Evolutionary conservation across 2,888 invertebrate species (phyloP).

Genomic region (Drosophila nr. fundita): DNA sequence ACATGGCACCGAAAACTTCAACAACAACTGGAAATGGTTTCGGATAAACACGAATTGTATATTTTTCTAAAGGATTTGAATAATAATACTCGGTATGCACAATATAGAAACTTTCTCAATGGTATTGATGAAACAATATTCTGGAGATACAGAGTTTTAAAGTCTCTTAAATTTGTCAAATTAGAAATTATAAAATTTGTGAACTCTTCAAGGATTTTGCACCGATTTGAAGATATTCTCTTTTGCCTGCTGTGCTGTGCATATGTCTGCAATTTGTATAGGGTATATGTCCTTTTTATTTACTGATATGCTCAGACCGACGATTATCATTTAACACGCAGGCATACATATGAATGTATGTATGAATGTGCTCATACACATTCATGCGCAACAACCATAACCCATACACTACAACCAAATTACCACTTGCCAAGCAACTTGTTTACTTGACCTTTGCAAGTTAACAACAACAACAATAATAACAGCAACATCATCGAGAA

Average conservation of each 20-base stretch:
- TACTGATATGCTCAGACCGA: conserved; percentile 26
- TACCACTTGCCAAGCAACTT: conserved; percentile 18
- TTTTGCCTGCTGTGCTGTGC: neutral
- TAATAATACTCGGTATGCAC: neutral
- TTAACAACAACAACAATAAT: conserved; percentile 36
- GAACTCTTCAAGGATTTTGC: neutral
- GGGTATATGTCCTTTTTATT: conserved; percentile 30
- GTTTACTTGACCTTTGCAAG: conserved; percentile 69
- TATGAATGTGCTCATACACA: neutral
- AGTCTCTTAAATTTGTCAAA: neutral
- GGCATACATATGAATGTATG: conserved; percentile 8
- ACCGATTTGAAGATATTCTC: neutral
- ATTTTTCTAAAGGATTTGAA: neutral
- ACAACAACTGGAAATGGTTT: neutral
- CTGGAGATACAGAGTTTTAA: neutral
- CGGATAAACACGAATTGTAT: neutral
- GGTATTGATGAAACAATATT: neutral
- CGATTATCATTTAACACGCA: conserved; percentile 53
- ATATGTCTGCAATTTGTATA: conserved; percentile 4
- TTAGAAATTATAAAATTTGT: neutral
- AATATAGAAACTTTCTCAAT: neutral
- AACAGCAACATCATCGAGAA: conserved; percentile 20
- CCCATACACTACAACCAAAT: neutral
- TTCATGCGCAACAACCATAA: conserved; percentile 2
- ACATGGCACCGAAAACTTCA: neutral